Evolutionary conservation across 2,113 vertebrate genomes (phyloP).

Genomic region (Orthonyx spaldingii): DNA sequence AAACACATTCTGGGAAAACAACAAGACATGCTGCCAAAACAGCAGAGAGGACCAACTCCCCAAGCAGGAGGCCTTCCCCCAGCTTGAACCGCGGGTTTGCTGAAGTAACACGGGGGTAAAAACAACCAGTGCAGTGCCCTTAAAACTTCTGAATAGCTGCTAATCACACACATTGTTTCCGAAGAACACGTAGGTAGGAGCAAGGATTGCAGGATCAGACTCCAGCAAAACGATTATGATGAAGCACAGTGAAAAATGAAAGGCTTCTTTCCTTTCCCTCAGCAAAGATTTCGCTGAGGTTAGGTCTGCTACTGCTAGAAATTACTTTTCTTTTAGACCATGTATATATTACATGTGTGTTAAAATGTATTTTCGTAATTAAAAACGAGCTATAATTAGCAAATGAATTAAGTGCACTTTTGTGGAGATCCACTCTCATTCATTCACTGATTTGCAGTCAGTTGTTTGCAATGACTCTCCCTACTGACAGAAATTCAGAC

Average conservation of each 20-base stretch:
- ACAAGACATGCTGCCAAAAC: slow-evolving; percentile 49
- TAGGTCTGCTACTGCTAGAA: not conserved
- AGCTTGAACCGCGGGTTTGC: not conserved
- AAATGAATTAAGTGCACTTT: not conserved
- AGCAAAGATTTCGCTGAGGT: not conserved
- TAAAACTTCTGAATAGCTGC: not conserved
- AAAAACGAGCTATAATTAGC: not conserved
- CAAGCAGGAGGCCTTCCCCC: not conserved
- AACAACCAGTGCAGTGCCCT: not conserved
- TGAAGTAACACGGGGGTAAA: not conserved
- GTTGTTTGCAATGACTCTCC: not conserved
- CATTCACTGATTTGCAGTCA: not conserved
- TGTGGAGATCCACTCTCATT: not conserved
- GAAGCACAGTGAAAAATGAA: not conserved
- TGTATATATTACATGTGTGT: not conserved
- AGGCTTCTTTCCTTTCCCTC: not conserved
- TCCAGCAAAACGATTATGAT: not conserved
- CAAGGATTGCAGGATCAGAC: not conserved
- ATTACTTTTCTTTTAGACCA: not conserved
- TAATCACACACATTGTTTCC: not conserved
- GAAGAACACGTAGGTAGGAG: not conserved
- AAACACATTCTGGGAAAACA: slow-evolving; percentile 32
- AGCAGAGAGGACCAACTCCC: slow-evolving; percentile 30
- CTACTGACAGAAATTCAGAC: not conserved
- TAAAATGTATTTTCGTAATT: not conserved